These are phyloP conservation scores for Eumaeus atala DNA, from an alignment of 1,140 invertebrate genomes.

Conservation along the genomic window DNA sequence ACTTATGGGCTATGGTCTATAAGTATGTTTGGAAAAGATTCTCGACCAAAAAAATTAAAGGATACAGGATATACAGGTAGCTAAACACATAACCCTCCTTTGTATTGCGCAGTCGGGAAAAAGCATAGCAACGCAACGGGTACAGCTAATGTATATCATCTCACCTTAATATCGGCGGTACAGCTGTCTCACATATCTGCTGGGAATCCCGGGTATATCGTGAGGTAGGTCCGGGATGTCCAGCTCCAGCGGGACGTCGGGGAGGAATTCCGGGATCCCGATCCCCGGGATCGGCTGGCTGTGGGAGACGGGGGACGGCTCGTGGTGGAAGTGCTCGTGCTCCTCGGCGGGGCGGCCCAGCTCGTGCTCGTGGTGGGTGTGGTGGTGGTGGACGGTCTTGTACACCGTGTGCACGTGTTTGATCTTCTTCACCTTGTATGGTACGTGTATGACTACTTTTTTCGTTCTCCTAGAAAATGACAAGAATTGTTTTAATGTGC, in stretches of 20 bases:
- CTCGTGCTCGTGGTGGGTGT: conserved; percentile 48
- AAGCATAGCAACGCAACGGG: too few species aligned
- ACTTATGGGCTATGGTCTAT: too few species aligned
- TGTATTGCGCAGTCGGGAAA: too few species aligned
- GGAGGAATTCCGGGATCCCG: conserved; percentile 50
- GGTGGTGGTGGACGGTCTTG: conserved; percentile 76
- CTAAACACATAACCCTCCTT: too few species aligned
- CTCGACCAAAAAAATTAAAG: too few species aligned
- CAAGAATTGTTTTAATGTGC: too few species aligned
- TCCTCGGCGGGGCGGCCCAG: conserved; percentile 36
- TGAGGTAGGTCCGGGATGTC: conserved; percentile 37
- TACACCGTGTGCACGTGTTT: conserved; percentile 80
- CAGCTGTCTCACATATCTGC: conserved; percentile 17
- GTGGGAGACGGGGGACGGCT: conserved; percentile 38
- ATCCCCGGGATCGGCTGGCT: conserved; percentile 37
- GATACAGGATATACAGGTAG: too few species aligned
- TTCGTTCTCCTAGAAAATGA: conserved; percentile 58
- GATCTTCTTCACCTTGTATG: conserved; percentile 77
- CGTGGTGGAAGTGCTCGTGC: conserved; percentile 66
- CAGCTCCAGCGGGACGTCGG: conserved; percentile 42
- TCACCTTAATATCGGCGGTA: conserved; percentile 17
- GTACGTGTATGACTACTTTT: conserved; percentile 78
- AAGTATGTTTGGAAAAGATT: too few species aligned
- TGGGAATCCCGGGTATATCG: conserved; percentile 25
- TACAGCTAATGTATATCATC: background rate